phyloP scores from a whole-genome alignment of 2,888 invertebrate species.

The Clusia tigrina region DNA sequence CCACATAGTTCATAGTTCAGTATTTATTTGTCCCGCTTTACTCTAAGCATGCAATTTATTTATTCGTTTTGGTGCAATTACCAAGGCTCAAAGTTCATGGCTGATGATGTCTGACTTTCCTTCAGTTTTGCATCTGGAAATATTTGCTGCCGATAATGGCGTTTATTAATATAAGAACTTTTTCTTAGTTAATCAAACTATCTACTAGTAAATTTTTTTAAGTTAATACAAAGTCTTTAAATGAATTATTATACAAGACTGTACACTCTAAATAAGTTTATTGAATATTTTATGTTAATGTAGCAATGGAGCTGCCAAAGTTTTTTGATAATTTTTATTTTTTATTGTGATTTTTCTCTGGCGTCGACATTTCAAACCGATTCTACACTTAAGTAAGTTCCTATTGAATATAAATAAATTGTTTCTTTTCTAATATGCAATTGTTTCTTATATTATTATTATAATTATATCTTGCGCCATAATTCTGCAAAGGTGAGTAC shows the following conservation, averaged over 20 bases:
- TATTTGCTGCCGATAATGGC: background rate
- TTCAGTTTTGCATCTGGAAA: background rate
- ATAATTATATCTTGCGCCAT: background rate
- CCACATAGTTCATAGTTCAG: no score
- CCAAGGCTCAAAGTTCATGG: no score
- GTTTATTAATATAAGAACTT: background rate
- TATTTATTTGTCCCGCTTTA: background rate
- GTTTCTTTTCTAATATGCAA: background rate
- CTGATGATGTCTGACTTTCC: background rate
- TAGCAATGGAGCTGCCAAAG: no score
- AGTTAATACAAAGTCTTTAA: no score
- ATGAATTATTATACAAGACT: no score
- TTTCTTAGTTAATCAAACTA: no score
- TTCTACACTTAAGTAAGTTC: slow-evolving; percentile 12
- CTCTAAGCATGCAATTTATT: background rate
- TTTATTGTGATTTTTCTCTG: background rate
- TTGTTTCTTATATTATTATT: background rate
- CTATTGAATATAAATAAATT: background rate
- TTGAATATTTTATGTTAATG: no score
- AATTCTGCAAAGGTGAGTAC: no score
- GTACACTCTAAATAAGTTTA: no score
- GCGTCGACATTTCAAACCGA: background rate
- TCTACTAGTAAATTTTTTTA: no score
- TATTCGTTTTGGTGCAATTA: no score
- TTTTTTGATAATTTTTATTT: no score